These are phyloP conservation scores for Epizoanthus illoricatus DNA, from an alignment of 92 coral and sea anemone genomes.

Conservation along the genomic window DNA sequence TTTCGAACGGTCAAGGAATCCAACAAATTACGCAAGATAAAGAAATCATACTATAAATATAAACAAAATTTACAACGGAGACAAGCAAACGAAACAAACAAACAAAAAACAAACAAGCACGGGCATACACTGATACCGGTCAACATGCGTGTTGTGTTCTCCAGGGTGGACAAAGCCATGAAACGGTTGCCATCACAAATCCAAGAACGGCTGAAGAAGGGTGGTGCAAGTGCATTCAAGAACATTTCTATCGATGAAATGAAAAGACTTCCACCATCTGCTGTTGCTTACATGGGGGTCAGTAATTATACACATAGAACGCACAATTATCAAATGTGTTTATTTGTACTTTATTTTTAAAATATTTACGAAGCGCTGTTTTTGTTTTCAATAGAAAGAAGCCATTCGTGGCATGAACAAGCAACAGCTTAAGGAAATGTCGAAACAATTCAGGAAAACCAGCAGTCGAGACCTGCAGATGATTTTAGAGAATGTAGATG, in stretches of 20 bases:
- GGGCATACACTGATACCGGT: too few relatives aligned
- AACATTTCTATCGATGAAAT: slow-evolving; percentile 22
- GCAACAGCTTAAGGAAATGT: slow-evolving; percentile 8
- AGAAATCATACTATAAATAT: too few relatives aligned
- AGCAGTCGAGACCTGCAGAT: slow-evolving; percentile 20
- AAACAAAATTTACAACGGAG: too few relatives aligned
- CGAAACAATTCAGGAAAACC: slow-evolving; percentile 20
- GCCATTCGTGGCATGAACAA: slow-evolving; percentile 36
- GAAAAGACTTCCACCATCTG: slow-evolving; percentile 37
- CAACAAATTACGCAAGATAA: too few relatives aligned
- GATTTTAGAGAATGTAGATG: slow-evolving; percentile 16
- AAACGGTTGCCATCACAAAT: slow-evolving; percentile 5
- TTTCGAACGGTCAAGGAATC: too few relatives aligned
- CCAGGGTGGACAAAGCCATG: slow-evolving; percentile 28
- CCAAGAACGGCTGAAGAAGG: slow-evolving; percentile 10
- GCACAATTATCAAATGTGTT: background rate
- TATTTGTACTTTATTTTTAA: background rate
- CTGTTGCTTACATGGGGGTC: slow-evolving; percentile 41
- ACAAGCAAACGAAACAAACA: too few relatives aligned
- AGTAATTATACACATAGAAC: background rate
- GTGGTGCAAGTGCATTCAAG: slow-evolving; percentile 20
- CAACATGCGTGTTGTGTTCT: background rate
- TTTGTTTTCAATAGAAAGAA: slow-evolving; percentile 1
- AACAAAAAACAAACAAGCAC: too few relatives aligned
- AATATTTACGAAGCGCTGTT: background rate